Evolutionary conservation across 64 coral and sea anemone species (phyloP), one percentile per base, ranked within the genome.

Genomic region (Montipora foliosa): DNA sequence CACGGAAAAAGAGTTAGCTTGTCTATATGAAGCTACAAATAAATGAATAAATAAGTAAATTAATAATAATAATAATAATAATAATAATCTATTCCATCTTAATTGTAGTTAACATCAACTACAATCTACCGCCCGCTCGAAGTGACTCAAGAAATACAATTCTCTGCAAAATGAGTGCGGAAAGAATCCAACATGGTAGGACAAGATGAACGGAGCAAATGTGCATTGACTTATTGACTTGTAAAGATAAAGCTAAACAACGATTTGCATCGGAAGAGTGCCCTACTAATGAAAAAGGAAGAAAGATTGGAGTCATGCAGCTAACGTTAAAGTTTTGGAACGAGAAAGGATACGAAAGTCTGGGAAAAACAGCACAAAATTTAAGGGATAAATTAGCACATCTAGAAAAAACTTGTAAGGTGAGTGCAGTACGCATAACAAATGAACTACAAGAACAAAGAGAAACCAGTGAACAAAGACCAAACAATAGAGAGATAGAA

Each of bases 321-420:
- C 44, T 49, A 86, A 86, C 22, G n/a, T 47, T 86, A 22, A 68
- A 37, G 25, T 86, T 66, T 70, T 86, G 59, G 24, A 86, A 70
- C 6, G 61, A 86, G 47, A 86, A 86, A 86, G 64, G 82, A 25
- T 47, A 86, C 61, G 44, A 86, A 86, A 47, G 60, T 86, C 64
- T 86, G 46, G 61, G 82, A 86, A 86, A 86, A 70, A 45, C 82
- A 86, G 82, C 82, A 69, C 82, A 86, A 86, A 86, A 86, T 69
- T 47, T 86, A 45, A 67, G 61, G 37, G 82, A 86, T 70, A 86
- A 86, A 86, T 86, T 86, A 69, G 58, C 66, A 86, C 44, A 86
- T 86, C 21, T 86, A 47, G 82, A 86, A 69, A 69, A 16, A 86
- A 57, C 53, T 25, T 25, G 25, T 25, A 25, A 25, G 25, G 25